Conservation (phyloP, 2,113 vertebrate genomes). For the Paradoxurus hermaphroditus region DNA sequence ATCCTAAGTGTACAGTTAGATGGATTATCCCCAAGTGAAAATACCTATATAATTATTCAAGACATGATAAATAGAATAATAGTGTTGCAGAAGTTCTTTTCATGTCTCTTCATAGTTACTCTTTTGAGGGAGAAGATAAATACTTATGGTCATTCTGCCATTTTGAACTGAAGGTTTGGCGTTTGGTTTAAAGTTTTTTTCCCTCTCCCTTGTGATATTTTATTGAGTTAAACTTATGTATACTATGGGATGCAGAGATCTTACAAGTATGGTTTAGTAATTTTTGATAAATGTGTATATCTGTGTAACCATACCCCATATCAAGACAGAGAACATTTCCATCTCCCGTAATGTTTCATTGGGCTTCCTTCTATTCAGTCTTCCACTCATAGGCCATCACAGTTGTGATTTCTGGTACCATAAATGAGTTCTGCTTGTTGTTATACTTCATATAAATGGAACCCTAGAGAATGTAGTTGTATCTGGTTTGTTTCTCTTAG, state of each 20-base stretch:
- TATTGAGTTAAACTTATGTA: background rate
- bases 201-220: background rate
- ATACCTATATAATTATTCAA: background rate
- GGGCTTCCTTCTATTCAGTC: background rate
- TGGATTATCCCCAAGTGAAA: background rate
- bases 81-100: background rate
- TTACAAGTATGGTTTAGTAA: background rate
- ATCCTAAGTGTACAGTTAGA: background rate
- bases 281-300: background rate
- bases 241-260: background rate
- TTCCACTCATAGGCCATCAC: background rate
- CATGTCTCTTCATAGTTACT: background rate
- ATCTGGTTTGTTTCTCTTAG: background rate
- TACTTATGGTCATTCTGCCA: background rate
- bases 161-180: background rate
- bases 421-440: background rate
- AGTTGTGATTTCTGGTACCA: background rate
- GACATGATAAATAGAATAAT: background rate
- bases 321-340: background rate
- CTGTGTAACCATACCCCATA: background rate
- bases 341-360: background rate
- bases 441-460: background rate
- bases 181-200: background rate
- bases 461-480: background rate
- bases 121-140: background rate